Percentiles rank a stretch among this genome's conserved stretches.
These are phyloP conservation scores for Anthopleura sola DNA, from an alignment of 64 coral and sea anemone genomes.

Conservation along the genomic window DNA sequence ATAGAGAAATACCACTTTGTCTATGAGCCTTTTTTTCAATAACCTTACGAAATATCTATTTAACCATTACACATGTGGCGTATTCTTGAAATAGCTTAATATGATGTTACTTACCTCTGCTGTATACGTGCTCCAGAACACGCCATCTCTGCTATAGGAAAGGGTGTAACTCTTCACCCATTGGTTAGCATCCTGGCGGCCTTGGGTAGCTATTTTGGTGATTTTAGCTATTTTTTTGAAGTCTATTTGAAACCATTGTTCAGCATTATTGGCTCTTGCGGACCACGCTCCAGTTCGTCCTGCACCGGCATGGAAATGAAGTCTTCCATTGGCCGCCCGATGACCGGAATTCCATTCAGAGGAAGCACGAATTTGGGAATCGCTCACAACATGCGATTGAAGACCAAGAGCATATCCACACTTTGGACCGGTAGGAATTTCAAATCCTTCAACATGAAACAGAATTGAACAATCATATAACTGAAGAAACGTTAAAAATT, in stretches of 20 bases:
- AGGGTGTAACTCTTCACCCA: not conserved
- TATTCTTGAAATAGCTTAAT: not conserved
- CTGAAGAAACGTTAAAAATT: too few relatives aligned
- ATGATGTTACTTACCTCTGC: too few relatives aligned
- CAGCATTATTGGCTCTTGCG: not conserved
- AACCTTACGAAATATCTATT: not conserved
- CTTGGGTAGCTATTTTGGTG: not conserved
- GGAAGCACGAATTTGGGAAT: constrained; percentile 9
- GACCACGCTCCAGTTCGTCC: not conserved
- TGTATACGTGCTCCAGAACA: too few relatives aligned
- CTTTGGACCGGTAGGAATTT: too few relatives aligned
- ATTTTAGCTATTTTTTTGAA: not conserved
- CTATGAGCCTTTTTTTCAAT: too few relatives aligned
- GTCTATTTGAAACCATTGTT: constrained; percentile 4
- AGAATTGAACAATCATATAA: too few relatives aligned
- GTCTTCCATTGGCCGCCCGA: constrained; percentile 7
- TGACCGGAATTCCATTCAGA: constrained; percentile 8
- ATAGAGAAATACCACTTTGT: too few relatives aligned
- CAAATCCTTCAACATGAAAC: too few relatives aligned
- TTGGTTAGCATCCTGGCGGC: not conserved
- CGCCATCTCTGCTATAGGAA: not conserved
- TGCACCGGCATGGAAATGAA: too few relatives aligned
- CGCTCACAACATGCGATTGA: not conserved
- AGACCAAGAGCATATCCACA: constrained; percentile 10
- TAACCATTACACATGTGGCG: not conserved